These are phyloP conservation scores for Phrynocephalus vlangalii DNA, from an alignment of 2,797 vertebrate species.

Conservation along the genomic window DNA sequence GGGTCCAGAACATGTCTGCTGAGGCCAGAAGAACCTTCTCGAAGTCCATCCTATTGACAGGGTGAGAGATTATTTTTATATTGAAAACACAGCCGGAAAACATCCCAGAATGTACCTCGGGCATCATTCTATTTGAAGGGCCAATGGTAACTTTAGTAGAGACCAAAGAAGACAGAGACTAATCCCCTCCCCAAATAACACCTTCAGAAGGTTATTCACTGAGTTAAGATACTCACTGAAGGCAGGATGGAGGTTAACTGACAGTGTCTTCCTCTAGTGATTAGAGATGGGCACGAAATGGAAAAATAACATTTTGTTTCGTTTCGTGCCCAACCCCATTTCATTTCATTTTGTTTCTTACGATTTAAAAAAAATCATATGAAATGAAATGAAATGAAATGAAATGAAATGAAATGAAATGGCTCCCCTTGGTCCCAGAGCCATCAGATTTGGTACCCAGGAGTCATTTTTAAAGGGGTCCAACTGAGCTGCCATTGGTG, in stretches of 20 bases:
- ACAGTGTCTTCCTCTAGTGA: not conserved
- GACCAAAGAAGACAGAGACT: slow-evolving; percentile 4
- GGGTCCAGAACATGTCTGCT: not conserved
- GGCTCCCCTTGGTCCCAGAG: no score
- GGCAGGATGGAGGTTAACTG: not conserved
- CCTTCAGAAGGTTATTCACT: slow-evolving; percentile 7
- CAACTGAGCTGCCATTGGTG: no score
- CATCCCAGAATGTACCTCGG: not conserved
- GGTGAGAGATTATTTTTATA: not conserved
- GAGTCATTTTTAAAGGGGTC: no score
- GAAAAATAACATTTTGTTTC: no score
- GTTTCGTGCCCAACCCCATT: no score
- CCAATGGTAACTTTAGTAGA: slow-evolving; percentile 12
- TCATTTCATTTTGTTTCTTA: no score
- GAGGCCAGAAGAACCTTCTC: slow-evolving; percentile 32
- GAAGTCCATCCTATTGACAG: not conserved
- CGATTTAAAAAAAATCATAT: no score
- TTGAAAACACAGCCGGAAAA: slow-evolving; percentile 10
- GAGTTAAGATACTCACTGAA: not conserved
- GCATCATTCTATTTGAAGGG: slow-evolving; percentile 25
- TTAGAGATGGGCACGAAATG: no score
- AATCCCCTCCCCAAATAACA: slow-evolving; percentile 54
- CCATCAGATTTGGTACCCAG: no score
- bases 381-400: no score
- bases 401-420: no score